Evolutionary conservation across 2,888 invertebrate genomes (phyloP).

Genomic region (Himalopsyche anomala): DNA sequence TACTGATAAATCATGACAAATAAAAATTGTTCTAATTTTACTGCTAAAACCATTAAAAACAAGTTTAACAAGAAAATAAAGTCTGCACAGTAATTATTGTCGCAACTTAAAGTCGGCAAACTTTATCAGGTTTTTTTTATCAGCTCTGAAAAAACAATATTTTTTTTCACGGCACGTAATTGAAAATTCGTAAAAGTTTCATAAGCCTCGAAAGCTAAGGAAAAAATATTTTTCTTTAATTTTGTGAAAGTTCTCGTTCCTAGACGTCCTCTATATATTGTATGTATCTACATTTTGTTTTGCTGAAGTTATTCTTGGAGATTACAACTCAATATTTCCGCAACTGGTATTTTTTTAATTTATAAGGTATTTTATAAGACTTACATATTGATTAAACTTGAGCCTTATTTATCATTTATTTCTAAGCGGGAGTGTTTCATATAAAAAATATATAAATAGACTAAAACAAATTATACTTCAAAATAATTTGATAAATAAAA

Average conservation of each 20-base stretch:
- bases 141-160: constrained; percentile 18
- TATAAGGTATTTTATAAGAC: neutral
- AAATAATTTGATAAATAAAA: no score
- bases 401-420: neutral
- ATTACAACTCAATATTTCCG: constrained; percentile 20
- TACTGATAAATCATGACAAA: neutral
- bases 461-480: no score
- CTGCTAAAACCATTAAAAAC: neutral
- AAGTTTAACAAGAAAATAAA: neutral
- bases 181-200: constrained; percentile 21
- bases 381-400: neutral
- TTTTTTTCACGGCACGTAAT: neutral
- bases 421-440: neutral
- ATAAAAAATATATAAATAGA: no score
- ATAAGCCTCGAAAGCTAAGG: neutral
- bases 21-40: neutral
- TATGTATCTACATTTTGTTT: constrained; percentile 7
- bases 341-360: neutral
- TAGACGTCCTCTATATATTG: neutral
- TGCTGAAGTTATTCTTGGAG: neutral
- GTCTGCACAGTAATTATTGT: constrained; percentile 1
- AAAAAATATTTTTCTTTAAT: constrained; percentile 30
- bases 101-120: neutral
- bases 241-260: neutral
- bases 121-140: neutral